Evolutionary conservation across 1,140 invertebrate species (phyloP).

Genomic region (Drosophila malerkotliana): DNA sequence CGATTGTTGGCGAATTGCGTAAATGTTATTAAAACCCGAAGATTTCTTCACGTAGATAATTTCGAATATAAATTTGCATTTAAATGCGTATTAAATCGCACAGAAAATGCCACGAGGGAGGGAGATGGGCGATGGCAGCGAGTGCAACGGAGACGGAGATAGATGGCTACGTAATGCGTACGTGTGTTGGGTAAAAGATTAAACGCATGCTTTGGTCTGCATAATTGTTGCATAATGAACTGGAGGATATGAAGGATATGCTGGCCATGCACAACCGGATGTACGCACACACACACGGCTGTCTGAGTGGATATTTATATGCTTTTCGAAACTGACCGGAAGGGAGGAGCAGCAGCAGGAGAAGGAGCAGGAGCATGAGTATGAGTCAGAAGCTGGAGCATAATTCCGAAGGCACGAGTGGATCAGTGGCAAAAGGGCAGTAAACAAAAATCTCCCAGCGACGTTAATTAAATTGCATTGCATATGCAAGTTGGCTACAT

Average conservation of each 20-base stretch:
- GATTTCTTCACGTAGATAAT: slow-evolving; percentile 81
- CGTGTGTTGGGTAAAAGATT: slow-evolving; percentile 73
- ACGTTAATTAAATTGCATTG: slow-evolving; percentile 81
- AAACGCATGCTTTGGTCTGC: slow-evolving; percentile 81
- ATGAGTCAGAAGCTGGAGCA: not conserved
- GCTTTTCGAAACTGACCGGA: slow-evolving; percentile 56
- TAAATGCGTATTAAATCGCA: slow-evolving; percentile 78
- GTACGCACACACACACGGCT: slow-evolving; percentile 27
- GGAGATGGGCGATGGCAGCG: not conserved
- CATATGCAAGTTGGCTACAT: slow-evolving; percentile 79
- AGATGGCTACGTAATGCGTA: slow-evolving; percentile 18
- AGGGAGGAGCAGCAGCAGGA: not conserved
- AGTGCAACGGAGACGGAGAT: not conserved
- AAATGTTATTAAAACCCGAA: slow-evolving; percentile 78
- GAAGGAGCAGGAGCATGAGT: not conserved
- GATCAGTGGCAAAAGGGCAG: slow-evolving; percentile 42
- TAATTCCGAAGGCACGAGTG: slow-evolving; percentile 15
- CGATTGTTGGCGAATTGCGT: slow-evolving; percentile 18
- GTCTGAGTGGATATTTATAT: slow-evolving; percentile 74
- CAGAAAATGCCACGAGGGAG: slow-evolving; percentile 60
- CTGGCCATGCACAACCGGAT: slow-evolving; percentile 35
- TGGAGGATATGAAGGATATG: slow-evolving; percentile 81
- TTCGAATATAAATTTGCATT: slow-evolving; percentile 76
- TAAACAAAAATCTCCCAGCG: slow-evolving; percentile 69
- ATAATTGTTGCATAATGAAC: slow-evolving; percentile 83